Percentiles rank a stretch among this genome's conserved stretches.
Evolutionary conservation across 1,140 invertebrate species (phyloP).

Genomic region (Listronotus oregonensis): DNA sequence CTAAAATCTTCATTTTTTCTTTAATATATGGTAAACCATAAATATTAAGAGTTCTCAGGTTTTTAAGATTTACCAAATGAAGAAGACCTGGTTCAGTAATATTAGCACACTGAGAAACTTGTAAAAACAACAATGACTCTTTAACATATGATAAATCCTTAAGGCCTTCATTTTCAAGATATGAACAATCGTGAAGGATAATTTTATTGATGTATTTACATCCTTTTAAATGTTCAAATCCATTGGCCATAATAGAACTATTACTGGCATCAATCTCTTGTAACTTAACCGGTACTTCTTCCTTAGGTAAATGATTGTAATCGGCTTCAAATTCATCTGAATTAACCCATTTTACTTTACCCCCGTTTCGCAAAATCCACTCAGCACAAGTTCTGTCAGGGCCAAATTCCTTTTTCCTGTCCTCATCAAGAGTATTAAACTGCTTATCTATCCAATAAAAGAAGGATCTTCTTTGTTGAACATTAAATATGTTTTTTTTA

Average conservation of each 20-base stretch:
- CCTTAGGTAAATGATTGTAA: conserved; percentile 72
- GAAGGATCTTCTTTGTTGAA: conserved; percentile 39
- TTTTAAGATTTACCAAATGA: conserved; percentile 61
- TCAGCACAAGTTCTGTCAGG: conserved; percentile 88
- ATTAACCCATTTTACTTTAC: conserved; percentile 70
- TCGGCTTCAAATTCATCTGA: conserved; percentile 62
- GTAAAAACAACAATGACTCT: conserved; percentile 64
- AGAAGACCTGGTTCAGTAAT: conserved; percentile 67
- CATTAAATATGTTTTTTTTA: conserved; percentile 16
- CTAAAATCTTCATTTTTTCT: conserved; percentile 59
- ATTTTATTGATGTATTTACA: conserved; percentile 68
- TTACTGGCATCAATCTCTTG: conserved; percentile 77
- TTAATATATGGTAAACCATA: conserved; percentile 65
- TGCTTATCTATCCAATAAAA: conserved; percentile 62
- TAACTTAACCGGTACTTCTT: conserved; percentile 60
- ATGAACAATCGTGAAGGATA: conserved; percentile 68
- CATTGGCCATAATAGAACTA: conserved; percentile 73
- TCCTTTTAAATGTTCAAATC: conserved; percentile 73
- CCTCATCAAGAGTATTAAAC: conserved; percentile 68
- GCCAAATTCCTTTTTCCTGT: conserved; percentile 74
- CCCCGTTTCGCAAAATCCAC: conserved; percentile 86
- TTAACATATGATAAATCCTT: conserved; percentile 61
- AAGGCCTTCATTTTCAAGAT: conserved; percentile 70
- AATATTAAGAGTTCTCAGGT: conserved; percentile 64
- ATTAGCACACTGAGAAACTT: conserved; percentile 71